A percentile compares a stretch with the other conserved stretches of the same genome.
Evolutionary conservation across 92 coral and sea anemone genomes (phyloP).

Genomic region (Metridium senile): DNA sequence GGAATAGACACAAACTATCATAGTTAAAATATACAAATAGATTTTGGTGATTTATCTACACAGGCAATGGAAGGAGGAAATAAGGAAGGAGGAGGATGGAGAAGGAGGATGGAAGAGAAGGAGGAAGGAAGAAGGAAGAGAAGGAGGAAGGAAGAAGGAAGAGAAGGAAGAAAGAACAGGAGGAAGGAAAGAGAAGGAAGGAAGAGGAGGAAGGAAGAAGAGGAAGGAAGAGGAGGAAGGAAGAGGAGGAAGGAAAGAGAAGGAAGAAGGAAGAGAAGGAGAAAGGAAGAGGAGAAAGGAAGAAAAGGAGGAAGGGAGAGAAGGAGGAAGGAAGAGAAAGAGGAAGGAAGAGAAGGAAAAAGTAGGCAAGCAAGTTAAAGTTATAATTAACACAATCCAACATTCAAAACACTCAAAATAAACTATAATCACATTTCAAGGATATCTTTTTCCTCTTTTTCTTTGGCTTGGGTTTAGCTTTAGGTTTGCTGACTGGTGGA

Average conservation of each 20-base stretch:
- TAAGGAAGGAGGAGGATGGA: too few species aligned
- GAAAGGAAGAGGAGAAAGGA: neutral
- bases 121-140: too few species aligned
- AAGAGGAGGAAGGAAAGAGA: neutral
- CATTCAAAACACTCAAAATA: neutral
- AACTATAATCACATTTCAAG: slow-evolving; percentile 31
- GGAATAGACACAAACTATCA: slow-evolving; percentile 14
- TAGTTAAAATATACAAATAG: too few species aligned
- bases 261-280: neutral
- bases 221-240: neutral
- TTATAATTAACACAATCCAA: neutral
- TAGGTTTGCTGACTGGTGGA: slow-evolving; percentile 77
- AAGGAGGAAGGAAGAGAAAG: too few species aligned
- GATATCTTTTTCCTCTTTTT: slow-evolving; percentile 86
- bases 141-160: too few species aligned
- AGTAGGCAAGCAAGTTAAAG: too few species aligned
- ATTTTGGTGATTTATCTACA: too few species aligned
- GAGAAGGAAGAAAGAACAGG: neutral
- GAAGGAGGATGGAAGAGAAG: too few species aligned
- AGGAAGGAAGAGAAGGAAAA: too few species aligned
- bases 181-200: neutral
- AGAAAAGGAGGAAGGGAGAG: too few species aligned
- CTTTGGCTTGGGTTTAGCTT: slow-evolving; percentile 78
- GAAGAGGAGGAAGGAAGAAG: neutral
- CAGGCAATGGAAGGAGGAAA: too few species aligned